A percentile compares a stretch with the other conserved stretches of the same genome.
Conservation (phyloP, 1,140 invertebrate genomes). For the Meteorus sp. region DNA sequence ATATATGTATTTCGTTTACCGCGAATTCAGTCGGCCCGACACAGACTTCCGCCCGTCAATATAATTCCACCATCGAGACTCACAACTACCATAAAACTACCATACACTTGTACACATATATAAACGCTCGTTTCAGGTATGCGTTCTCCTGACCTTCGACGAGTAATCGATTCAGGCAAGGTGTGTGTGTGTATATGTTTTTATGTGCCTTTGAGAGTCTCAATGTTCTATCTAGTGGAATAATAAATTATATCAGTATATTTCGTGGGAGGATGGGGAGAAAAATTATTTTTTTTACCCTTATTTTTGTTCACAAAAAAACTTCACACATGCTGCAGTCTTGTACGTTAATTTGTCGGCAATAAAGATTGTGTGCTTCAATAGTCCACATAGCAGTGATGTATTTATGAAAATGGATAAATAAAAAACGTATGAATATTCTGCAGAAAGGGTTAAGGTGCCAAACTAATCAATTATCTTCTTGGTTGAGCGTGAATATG, state of each 20-base stretch:
- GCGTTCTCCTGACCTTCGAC: slow-evolving; percentile 17
- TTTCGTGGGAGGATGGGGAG: no score
- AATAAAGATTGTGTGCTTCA: no score
- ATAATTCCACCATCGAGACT: not conserved
- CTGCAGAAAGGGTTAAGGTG: slow-evolving; percentile 21
- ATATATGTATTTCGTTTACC: not conserved
- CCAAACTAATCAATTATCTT: slow-evolving; percentile 33
- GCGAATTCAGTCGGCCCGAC: slow-evolving; percentile 4
- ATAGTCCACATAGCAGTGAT: no score
- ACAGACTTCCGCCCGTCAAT: slow-evolving; percentile 1
- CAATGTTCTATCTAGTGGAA: no score
- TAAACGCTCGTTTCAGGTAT: no score
- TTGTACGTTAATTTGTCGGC: no score
- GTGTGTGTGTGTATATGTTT: no score
- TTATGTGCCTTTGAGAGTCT: no score
- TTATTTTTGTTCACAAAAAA: no score
- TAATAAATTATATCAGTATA: no score
- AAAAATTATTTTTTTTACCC: no score
- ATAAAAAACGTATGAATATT: slow-evolving; percentile 4
- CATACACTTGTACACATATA: not conserved
- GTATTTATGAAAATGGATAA: not conserved
- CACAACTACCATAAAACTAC: not conserved
- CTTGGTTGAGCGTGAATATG: slow-evolving; percentile 29
- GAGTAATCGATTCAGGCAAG: slow-evolving; percentile 2
- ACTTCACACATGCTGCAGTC: no score